A percentile compares a stretch with the other conserved stretches of the same genome.
Conservation (phyloP, 2,888 invertebrate genomes). For the Bembecia ichneumoniformis region DNA sequence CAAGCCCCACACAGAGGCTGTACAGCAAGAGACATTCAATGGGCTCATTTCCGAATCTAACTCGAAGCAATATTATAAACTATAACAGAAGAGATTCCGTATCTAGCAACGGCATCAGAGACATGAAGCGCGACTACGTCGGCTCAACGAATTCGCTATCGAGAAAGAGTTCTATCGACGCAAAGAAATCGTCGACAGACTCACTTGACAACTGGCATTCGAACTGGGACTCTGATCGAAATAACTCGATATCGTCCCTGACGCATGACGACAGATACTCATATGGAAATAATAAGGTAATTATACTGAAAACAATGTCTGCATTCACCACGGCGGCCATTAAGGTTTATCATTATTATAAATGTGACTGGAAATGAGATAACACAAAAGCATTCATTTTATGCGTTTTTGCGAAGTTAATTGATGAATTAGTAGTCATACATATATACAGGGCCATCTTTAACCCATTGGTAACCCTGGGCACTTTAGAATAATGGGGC, state of each 20-base stretch:
- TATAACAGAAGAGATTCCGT: constrained; percentile 59
- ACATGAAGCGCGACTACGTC: constrained; percentile 70
- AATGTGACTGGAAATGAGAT: no score
- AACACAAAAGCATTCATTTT: no score
- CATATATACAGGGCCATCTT: no score
- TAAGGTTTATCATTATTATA: no score
- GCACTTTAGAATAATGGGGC: no score
- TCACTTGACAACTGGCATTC: constrained; percentile 80
- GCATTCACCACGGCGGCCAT: background rate
- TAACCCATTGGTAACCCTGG: no score
- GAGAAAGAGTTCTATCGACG: constrained; percentile 66
- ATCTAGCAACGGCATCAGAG: constrained; percentile 46
- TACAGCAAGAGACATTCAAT: constrained; percentile 55
- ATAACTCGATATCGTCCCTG: constrained; percentile 73
- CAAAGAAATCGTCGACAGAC: constrained; percentile 76
- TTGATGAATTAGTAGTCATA: no score
- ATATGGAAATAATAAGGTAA: constrained; percentile 55
- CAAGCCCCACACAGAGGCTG: constrained; percentile 52
- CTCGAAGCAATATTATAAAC: constrained; percentile 49
- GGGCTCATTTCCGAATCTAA: constrained; percentile 57
- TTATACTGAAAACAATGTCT: constrained; percentile 18
- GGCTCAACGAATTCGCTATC: constrained; percentile 54
- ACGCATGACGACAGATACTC: constrained; percentile 70
- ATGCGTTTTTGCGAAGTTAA: no score
- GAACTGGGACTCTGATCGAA: constrained; percentile 78